Evolutionary conservation across 2,797 vertebrate genomes (phyloP), one percentile per base, ranked within the genome.

Genomic region (Oophaga sylvatica): DNA sequence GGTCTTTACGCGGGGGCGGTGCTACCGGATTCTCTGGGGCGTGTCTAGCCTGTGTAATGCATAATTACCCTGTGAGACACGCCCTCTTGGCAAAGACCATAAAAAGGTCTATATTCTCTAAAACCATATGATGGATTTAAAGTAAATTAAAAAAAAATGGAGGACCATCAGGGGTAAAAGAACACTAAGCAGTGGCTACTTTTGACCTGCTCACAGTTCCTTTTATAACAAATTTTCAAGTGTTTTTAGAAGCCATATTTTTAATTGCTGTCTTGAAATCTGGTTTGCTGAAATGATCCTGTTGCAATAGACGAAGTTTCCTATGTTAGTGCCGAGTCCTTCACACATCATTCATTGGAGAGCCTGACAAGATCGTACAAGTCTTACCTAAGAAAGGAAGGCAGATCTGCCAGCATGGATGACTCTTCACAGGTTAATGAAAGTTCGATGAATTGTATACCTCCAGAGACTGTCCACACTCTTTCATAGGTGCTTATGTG

Each of bases 301-400:
- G 48, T 31, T 48, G 65, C 17, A 48, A 56, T 22, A 19, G 26
- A 57, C 57, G 26, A 53, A 1, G n/a, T 77, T 12, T 26, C 0
- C 20, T 19, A 7, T 53, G 45, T 53, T 20, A 53, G 63, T 2
- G 11, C 67, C 29, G 29, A 48, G 45, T 7, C 53, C 78, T 63
- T n/a, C 19, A 63, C 41, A 20, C 31, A 31, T 81, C 85, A 87
- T 87, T 81, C 85, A 68, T 73, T 22, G n/a, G 65, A 87, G 75
- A 60, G 13, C 68, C 70, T 20, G 35, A 73, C 85, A 65, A 81
- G 85, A 29, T 65, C 7, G 12, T n/a, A 86, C 85, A 86, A 59
- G 84, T 35, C 84, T 75, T 45, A 13, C 56, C 53, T 22, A 60
- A 59, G 53, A 75, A 41, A 83, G 67, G 56, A 26, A 57, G 81